A percentile compares a stretch with the other conserved stretches of the same genome.
Conservation (phyloP, 2,888 invertebrate species). For the Brenthis hecate region DNA sequence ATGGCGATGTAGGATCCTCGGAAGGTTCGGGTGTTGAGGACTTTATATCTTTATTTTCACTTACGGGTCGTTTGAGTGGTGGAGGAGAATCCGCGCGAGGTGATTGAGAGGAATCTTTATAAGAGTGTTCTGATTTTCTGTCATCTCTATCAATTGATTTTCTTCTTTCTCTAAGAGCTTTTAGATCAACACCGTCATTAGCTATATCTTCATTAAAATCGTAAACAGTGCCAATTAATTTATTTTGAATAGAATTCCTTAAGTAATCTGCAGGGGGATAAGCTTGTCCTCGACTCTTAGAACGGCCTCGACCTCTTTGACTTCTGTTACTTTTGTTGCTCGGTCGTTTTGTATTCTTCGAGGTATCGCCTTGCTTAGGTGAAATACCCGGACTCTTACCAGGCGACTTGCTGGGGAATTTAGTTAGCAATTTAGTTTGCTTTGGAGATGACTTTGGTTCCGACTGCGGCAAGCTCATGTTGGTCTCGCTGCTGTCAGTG, state of each 20-base stretch:
- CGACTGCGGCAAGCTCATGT: slow-evolving; percentile 55
- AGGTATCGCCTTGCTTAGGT: slow-evolving; percentile 83
- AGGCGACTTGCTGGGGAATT: slow-evolving; percentile 86
- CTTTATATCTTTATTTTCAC: slow-evolving; percentile 40
- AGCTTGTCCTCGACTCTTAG: slow-evolving; percentile 68
- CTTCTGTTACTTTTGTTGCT: slow-evolving; percentile 70
- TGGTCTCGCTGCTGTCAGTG: slow-evolving; percentile 66
- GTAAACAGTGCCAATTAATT: slow-evolving; percentile 92
- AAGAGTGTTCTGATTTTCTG: slow-evolving; percentile 79
- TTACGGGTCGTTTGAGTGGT: slow-evolving; percentile 56
- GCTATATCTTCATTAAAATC: slow-evolving; percentile 93
- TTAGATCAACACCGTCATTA: slow-evolving; percentile 88
- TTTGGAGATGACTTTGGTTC: slow-evolving; percentile 66
- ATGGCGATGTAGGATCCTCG: slow-evolving; percentile 51
- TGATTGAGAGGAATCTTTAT: slow-evolving; percentile 81
- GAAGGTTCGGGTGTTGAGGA: slow-evolving; percentile 60
- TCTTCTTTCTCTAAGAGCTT: slow-evolving; percentile 89
- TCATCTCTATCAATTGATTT: slow-evolving; percentile 88
- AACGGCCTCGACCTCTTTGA: slow-evolving; percentile 76
- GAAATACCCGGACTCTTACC: slow-evolving; percentile 87
- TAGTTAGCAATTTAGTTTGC: slow-evolving; percentile 82
- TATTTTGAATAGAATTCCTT: slow-evolving; percentile 89
- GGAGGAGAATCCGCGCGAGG: slow-evolving; percentile 82
- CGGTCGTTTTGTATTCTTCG: slow-evolving; percentile 64
- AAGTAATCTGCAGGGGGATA: slow-evolving; percentile 72